These are phyloP conservation scores for Drosophila testacea DNA, from an alignment of 2,888 invertebrate genomes.

Conservation along the genomic window DNA sequence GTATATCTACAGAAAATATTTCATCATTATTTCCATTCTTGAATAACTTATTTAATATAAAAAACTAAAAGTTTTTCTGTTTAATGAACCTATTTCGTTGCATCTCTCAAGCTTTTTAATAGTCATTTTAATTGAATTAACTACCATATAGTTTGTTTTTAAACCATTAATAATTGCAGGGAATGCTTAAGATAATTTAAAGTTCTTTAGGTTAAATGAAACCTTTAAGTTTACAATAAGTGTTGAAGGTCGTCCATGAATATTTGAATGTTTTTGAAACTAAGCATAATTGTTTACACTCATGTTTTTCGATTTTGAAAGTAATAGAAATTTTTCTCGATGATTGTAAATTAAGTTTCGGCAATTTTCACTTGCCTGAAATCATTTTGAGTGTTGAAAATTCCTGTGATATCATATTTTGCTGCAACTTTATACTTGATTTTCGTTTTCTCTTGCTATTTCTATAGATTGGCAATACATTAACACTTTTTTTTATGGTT, in stretches of 20 bases:
- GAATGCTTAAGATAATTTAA: too few relatives aligned
- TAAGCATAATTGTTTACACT: background rate
- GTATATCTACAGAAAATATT: background rate
- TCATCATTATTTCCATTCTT: background rate
- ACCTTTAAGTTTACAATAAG: too few relatives aligned
- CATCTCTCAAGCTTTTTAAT: too few relatives aligned
- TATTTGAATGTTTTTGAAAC: background rate
- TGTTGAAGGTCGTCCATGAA: background rate
- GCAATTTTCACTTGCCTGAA: slow-evolving; percentile 8
- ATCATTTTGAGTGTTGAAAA: slow-evolving; percentile 26
- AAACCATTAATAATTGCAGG: too few relatives aligned
- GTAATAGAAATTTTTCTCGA: background rate
- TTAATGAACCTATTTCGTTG: too few relatives aligned
- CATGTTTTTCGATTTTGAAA: background rate
- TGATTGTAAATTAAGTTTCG: background rate
- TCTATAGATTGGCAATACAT: slow-evolving; percentile 65
- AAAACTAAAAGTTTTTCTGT: too few relatives aligned
- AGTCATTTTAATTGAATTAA: too few relatives aligned
- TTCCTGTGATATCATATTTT: slow-evolving; percentile 46
- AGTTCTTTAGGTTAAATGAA: slow-evolving; percentile 7
- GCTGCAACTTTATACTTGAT: slow-evolving; percentile 45
- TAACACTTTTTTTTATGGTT: slow-evolving; percentile 70
- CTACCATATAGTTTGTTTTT: too few relatives aligned
- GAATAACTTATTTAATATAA: background rate
- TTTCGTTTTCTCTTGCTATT: slow-evolving; percentile 36